A percentile compares a stretch with the other conserved stretches of the same genome.
Evolutionary conservation across 2,888 invertebrate species (phyloP).

Genomic region (Lycocerus yunnanus): DNA sequence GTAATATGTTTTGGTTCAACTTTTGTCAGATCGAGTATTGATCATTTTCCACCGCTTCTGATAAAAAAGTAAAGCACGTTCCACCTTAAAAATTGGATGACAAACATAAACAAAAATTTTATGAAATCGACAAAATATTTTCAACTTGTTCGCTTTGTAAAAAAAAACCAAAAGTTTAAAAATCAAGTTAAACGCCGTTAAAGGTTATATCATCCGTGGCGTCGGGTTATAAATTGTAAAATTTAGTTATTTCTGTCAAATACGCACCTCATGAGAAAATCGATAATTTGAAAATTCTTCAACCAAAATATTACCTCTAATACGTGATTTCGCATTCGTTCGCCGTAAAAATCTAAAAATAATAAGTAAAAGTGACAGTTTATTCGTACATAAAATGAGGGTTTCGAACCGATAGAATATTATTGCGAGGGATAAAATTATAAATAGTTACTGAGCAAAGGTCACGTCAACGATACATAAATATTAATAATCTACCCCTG

Average conservation of each 20-base stretch:
- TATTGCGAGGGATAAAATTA: conserved; percentile 4
- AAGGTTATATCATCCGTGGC: not conserved
- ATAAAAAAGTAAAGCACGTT: not conserved
- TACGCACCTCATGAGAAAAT: not conserved
- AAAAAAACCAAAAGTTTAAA: not conserved
- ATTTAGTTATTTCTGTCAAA: not conserved
- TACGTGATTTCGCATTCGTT: not conserved
- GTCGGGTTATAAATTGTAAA: not conserved
- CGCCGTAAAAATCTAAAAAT: not conserved
- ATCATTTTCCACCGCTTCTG: not conserved
- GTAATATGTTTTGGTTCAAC: not conserved
- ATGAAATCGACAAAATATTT: too few species aligned
- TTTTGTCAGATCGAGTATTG: not conserved
- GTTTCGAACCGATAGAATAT: not conserved
- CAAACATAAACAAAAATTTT: not conserved
- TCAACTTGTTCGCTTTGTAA: not conserved
- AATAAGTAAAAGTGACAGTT: not conserved
- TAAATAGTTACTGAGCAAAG: conserved; percentile 11
- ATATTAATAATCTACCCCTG: conserved; percentile 31
- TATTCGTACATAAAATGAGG: not conserved
- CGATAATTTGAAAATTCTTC: not conserved
- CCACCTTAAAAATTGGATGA: not conserved
- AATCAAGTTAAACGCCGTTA: not conserved
- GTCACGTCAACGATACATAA: conserved; percentile 27
- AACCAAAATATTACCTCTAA: not conserved